Evolutionary conservation across 2,113 vertebrate genomes (phyloP).

Genomic region (Ranitomeya imitator): DNA sequence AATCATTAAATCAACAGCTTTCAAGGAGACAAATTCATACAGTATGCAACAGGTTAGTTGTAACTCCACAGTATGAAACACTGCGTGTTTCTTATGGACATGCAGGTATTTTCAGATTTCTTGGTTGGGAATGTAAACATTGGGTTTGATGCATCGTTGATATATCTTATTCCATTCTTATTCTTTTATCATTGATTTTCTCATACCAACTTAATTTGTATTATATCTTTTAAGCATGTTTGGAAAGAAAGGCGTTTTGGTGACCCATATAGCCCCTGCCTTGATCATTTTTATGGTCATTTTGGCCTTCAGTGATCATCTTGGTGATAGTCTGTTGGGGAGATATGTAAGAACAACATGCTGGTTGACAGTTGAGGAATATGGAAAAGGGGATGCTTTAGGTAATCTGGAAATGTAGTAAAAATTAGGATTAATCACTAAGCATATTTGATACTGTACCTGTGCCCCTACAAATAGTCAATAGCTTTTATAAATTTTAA

Average conservation of each 20-base stretch:
- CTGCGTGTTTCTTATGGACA: neutral
- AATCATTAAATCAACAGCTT: constrained; percentile 10
- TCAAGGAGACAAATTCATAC: neutral
- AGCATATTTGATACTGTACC: too few species aligned
- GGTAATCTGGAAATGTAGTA: neutral
- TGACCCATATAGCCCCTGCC: neutral
- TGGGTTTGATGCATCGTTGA: neutral
- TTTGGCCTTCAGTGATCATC: neutral
- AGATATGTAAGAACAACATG: neutral
- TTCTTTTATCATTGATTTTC: neutral
- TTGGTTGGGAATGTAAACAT: neutral
- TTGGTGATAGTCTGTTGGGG: neutral
- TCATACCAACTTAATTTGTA: neutral
- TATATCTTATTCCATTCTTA: neutral
- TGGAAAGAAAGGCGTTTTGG: neutral
- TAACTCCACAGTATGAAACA: neutral
- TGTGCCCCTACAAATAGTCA: neutral
- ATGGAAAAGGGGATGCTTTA: neutral
- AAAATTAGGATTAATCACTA: neutral
- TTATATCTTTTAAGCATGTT: neutral
- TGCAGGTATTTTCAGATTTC: neutral
- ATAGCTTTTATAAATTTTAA: neutral
- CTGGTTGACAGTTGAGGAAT: neutral
- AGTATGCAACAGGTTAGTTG: neutral
- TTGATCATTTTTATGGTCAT: neutral